A percentile compares a stretch with the other conserved stretches of the same genome.
Evolutionary conservation across 2,888 invertebrate species (phyloP).

Genomic region (Hydrotaea cyrtoneurina): DNA sequence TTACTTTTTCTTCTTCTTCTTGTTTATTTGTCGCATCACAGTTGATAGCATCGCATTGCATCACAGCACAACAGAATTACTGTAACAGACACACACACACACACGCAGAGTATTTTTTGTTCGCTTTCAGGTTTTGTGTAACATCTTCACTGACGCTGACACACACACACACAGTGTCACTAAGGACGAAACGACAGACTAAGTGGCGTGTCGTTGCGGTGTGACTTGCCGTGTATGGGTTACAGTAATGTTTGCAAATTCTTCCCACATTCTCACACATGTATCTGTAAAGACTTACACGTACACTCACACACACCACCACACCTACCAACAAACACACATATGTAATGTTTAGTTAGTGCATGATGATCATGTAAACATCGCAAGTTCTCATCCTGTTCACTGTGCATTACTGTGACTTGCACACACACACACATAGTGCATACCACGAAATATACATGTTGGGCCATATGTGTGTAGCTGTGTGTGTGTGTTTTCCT

Average conservation of each 20-base stretch:
- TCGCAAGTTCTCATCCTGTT: slow-evolving; percentile 1
- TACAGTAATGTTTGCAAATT: not conserved
- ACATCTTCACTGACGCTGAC: not conserved
- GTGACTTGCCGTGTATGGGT: not conserved
- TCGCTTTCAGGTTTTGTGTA: too few species aligned
- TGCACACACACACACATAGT: not conserved
- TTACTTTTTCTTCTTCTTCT: not conserved
- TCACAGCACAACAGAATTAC: not conserved
- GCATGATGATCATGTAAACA: not conserved
- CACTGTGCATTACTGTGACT: not conserved
- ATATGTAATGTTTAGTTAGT: not conserved
- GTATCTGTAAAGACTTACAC: not conserved
- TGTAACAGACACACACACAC: not conserved
- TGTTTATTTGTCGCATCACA: not conserved
- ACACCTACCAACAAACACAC: not conserved
- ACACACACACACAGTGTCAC: not conserved
- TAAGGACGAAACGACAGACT: too few species aligned
- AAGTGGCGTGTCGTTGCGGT: not conserved
- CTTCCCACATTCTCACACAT: not conserved
- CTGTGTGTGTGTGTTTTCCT: not conserved
- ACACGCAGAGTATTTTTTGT: not conserved
- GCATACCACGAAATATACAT: too few species aligned
- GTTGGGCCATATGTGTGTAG: too few species aligned
- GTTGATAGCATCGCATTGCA: slow-evolving; percentile 15
- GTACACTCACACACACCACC: not conserved